These are phyloP conservation scores for Strix aluco DNA, from an alignment of 2,113 vertebrate genomes.

Conservation along the genomic window DNA sequence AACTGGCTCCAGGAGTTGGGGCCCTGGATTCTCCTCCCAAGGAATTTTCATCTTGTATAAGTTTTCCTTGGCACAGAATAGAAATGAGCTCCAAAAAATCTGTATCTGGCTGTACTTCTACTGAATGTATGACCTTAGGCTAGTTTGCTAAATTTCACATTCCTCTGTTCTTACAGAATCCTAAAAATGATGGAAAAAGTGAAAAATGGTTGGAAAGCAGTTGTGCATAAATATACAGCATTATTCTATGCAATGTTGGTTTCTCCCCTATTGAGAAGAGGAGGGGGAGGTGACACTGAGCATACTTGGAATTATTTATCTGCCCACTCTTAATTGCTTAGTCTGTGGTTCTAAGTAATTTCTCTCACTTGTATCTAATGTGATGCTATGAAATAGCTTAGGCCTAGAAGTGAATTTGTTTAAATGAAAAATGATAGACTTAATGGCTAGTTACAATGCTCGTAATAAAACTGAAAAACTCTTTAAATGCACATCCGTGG, in stretches of 20 bases:
- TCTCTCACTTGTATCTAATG: background rate
- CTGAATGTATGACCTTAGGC: background rate
- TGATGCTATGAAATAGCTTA: background rate
- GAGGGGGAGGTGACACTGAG: background rate
- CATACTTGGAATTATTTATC: slow-evolving; percentile 31
- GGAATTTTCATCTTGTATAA: background rate
- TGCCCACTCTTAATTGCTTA: background rate
- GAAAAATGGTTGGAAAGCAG: background rate
- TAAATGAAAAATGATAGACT: background rate
- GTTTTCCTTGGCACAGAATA: background rate
- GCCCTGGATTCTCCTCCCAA: background rate
- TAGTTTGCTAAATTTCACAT: background rate
- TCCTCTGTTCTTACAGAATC: slow-evolving; percentile 6
- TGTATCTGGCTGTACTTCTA: background rate
- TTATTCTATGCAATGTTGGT: background rate
- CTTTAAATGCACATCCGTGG: background rate
- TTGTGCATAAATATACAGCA: background rate
- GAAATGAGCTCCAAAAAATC: background rate
- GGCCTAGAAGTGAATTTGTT: background rate
- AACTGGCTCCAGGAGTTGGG: background rate
- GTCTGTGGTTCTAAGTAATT: background rate
- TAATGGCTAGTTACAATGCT: background rate
- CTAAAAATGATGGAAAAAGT: background rate
- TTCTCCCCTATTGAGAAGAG: background rate
- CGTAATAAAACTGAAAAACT: background rate